Evolutionary conservation across 1,140 invertebrate species (phyloP).

Genomic region (Pogonus chalceus): DNA sequence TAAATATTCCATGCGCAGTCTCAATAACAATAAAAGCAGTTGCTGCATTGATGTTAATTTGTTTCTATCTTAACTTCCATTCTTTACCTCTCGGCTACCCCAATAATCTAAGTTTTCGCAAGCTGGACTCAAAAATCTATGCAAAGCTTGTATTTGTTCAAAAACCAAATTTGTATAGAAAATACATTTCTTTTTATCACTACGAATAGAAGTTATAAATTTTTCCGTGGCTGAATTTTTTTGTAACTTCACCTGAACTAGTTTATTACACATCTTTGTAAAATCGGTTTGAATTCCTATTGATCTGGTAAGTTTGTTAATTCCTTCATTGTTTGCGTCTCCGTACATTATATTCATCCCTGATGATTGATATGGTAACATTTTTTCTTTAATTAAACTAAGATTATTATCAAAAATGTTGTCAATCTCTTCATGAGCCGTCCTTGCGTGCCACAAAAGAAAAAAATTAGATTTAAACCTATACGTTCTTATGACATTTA

Average conservation of each 20-base stretch:
- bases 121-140: not conserved
- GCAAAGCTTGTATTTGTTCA: not conserved
- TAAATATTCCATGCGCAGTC: constrained; percentile 9
- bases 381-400: too few relatives aligned
- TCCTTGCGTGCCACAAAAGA: too few relatives aligned
- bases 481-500: too few relatives aligned
- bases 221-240: too few relatives aligned
- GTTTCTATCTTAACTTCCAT: not conserved
- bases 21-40: constrained; percentile 15
- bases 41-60: constrained; percentile 13
- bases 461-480: too few relatives aligned
- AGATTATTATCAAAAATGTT: too few relatives aligned
- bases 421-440: too few relatives aligned
- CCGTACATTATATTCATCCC: too few relatives aligned
- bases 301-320: too few relatives aligned
- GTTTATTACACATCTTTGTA: constrained; percentile 10
- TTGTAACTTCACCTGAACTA: constrained; percentile 11
- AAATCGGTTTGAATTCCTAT: constrained; percentile 11
- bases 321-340: too few relatives aligned
- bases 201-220: too few relatives aligned
- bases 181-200: constrained; percentile 4
- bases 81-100: not conserved
- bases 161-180: constrained; percentile 12
- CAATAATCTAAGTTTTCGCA: constrained; percentile 8
- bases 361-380: too few relatives aligned